Evolutionary conservation across 1,140 invertebrate genomes (phyloP).

Genomic region (Drosophila ambigua): DNA sequence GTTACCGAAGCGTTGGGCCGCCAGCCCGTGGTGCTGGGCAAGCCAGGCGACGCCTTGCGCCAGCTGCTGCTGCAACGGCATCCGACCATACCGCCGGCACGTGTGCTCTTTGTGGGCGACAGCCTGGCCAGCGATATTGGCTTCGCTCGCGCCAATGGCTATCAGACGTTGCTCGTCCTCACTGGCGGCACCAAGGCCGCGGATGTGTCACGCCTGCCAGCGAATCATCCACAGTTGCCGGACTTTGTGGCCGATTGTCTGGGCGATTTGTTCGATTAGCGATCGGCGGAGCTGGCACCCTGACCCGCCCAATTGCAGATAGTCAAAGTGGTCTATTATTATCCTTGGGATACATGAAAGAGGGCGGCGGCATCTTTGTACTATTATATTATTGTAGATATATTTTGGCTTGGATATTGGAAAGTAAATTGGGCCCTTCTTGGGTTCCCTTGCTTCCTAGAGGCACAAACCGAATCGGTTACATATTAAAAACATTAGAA

Average conservation of each 20-base stretch:
- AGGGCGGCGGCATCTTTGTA: not conserved
- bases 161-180: constrained; percentile 85
- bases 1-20: constrained; percentile 83
- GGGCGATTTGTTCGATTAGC: constrained; percentile 47
- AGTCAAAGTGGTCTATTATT: too few species aligned
- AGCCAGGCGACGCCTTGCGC: constrained; percentile 85
- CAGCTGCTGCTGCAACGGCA: constrained; percentile 79
- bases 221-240: constrained; percentile 42
- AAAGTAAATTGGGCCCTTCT: too few species aligned
- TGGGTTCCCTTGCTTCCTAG: too few species aligned
- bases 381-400: not conserved
- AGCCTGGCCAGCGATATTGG: constrained; percentile 86
- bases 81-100: constrained; percentile 83
- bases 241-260: constrained; percentile 84
- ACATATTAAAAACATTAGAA: not conserved
- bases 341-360: too few species aligned
- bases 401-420: too few species aligned
- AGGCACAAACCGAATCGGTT: too few species aligned
- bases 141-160: constrained; percentile 85
- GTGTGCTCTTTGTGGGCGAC: constrained; percentile 87
- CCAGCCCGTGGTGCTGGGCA: constrained; percentile 84
- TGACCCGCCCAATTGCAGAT: too few species aligned
- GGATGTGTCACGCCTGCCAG: constrained; percentile 41
- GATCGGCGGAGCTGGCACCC: not conserved
- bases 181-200: constrained; percentile 83